These are phyloP conservation scores for Jordanella pulchra DNA, from an alignment of 2,797 vertebrate genomes.

Conservation along the genomic window DNA sequence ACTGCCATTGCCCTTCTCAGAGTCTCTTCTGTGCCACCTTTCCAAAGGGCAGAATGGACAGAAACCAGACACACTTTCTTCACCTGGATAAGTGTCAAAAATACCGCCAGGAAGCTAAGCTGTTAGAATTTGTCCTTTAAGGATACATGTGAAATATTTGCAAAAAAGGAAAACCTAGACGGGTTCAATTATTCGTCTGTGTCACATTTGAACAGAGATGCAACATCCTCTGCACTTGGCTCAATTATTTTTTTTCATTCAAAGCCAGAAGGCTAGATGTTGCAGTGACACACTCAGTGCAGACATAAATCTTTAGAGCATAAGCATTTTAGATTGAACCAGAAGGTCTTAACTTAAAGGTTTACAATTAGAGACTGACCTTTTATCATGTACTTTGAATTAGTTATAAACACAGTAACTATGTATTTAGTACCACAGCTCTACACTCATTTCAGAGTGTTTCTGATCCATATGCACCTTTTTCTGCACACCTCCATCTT, in stretches of 20 bases:
- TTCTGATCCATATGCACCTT: too few relatives aligned
- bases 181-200: conserved; percentile 13
- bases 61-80: conserved; percentile 21
- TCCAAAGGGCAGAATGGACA: conserved; percentile 30
- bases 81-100: conserved; percentile 18
- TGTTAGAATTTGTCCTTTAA: background rate
- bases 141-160: background rate
- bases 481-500: background rate
- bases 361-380: background rate
- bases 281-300: background rate
- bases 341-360: background rate
- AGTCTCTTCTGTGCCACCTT: conserved; percentile 40
- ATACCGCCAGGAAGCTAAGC: conserved; percentile 9
- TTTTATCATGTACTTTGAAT: background rate
- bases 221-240: conserved; percentile 2
- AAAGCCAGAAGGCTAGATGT: background rate
- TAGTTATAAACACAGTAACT: background rate
- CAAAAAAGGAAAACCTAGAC: background rate
- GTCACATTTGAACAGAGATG: background rate
- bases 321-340: background rate
- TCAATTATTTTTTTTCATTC: background rate
- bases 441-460: too few relatives aligned
- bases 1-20: conserved; percentile 23
- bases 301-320: background rate
- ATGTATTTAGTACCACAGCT: background rate